These are phyloP conservation scores for Distichodus sexfasciatus DNA, from an alignment of 2,797 vertebrate species.

Conservation along the genomic window DNA sequence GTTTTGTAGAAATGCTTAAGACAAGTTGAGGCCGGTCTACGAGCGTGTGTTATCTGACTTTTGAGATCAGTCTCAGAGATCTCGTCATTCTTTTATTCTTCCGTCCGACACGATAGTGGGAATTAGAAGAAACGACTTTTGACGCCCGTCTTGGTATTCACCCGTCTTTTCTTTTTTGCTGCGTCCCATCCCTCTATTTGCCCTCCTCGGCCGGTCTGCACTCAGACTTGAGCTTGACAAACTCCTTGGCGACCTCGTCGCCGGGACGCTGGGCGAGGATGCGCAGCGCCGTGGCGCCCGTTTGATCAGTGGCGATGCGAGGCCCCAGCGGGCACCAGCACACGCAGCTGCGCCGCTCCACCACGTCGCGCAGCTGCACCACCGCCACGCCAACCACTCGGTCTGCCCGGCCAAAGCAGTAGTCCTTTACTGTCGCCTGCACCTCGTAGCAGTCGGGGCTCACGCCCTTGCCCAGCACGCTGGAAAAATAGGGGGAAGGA, in stretches of 20 bases:
- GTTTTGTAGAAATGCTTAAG: too few relatives aligned
- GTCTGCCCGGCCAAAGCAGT: slow-evolving; percentile 95
- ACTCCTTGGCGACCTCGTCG: slow-evolving; percentile 94
- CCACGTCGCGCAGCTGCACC: slow-evolving; percentile 87
- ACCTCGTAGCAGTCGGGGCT: slow-evolving; percentile 90
- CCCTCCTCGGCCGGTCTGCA: slow-evolving; percentile 88
- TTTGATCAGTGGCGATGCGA: slow-evolving; percentile 85
- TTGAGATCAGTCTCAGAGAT: too few relatives aligned
- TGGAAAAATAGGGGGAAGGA: slow-evolving; percentile 52
- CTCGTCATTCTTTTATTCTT: too few relatives aligned
- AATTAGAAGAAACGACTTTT: too few relatives aligned
- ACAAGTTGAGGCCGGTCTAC: too few relatives aligned
- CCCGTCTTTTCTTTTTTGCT: neutral
- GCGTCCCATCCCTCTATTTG: slow-evolving; percentile 70
- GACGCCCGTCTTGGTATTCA: too few relatives aligned
- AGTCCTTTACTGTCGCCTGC: slow-evolving; percentile 93
- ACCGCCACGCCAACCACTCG: slow-evolving; percentile 87
- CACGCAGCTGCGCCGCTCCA: slow-evolving; percentile 87
- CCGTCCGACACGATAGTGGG: too few relatives aligned
- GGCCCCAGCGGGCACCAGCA: slow-evolving; percentile 93
- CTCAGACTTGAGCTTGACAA: slow-evolving; percentile 92
- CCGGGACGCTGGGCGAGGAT: slow-evolving; percentile 91
- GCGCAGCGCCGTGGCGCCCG: slow-evolving; percentile 86
- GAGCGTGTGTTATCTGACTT: too few relatives aligned
- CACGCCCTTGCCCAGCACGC: slow-evolving; percentile 85